Evolutionary conservation across 37 sponge, comb jelly and placozoan species (phyloP).

Genomic region (Sycon ciliatum): DNA sequence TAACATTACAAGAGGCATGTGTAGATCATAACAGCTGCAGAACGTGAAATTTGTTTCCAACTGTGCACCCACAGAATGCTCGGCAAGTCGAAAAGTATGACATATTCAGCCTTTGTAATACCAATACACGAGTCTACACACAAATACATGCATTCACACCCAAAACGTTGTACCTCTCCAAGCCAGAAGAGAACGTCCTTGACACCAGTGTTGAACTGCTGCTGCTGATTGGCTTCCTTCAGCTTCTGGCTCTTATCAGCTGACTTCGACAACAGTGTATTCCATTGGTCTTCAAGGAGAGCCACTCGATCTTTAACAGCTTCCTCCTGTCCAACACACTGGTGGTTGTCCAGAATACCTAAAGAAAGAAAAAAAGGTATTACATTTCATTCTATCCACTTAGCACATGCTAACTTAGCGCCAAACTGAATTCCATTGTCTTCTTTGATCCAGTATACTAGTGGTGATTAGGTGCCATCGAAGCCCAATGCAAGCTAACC

Average conservation of each 20-base stretch:
- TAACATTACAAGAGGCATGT: no score
- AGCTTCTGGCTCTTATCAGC: constrained; percentile 71
- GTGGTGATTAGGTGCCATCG: no score
- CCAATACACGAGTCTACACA: no score
- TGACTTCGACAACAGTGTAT: constrained; percentile 38
- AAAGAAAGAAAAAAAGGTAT: not conserved
- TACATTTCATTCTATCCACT: not conserved
- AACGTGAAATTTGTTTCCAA: no score
- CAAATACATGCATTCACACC: no score
- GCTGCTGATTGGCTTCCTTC: constrained; percentile 74
- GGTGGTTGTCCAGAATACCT: constrained; percentile 64
- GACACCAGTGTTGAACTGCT: constrained; percentile 67
- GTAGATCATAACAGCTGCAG: no score
- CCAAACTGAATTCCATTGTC: no score
- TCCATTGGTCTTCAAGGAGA: constrained; percentile 59
- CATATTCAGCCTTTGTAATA: no score
- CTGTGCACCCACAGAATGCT: no score
- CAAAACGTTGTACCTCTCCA: constrained; percentile 40
- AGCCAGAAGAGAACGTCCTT: constrained; percentile 84
- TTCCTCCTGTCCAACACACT: constrained; percentile 61
- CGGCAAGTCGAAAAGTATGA: no score
- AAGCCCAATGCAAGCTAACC: no score
- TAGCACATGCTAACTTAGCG: not conserved
- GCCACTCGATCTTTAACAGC: constrained; percentile 41
- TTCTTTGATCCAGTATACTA: no score